Evolutionary conservation across 2,113 vertebrate genomes (phyloP).

Genomic region (Ceyx cyanopectus): DNA sequence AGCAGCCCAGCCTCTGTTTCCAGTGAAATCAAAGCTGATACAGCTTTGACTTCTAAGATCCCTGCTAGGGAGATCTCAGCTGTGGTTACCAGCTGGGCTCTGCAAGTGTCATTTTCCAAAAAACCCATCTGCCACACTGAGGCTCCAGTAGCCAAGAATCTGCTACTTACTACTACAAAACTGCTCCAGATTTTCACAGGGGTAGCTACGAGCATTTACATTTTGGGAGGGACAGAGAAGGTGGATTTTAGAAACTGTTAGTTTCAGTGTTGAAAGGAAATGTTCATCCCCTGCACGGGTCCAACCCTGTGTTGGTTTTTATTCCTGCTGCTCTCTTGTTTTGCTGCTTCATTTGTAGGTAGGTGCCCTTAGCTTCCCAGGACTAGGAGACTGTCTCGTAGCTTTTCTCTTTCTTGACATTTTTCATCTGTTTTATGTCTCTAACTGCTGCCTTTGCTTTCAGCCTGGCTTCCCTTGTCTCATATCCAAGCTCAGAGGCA

Average conservation of each 20-base stretch:
- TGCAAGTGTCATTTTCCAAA: constrained; percentile 63
- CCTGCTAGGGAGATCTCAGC: constrained; percentile 58
- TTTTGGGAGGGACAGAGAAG: constrained; percentile 63
- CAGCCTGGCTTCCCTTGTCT: not conserved
- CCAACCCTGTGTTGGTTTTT: not conserved
- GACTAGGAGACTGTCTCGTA: not conserved
- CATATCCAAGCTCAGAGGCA: not conserved
- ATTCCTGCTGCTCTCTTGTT: not conserved
- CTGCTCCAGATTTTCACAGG: constrained; percentile 54
- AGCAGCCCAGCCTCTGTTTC: constrained; percentile 36
- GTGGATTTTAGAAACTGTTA: constrained; percentile 59
- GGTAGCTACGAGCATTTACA: constrained; percentile 59
- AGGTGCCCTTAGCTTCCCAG: not conserved
- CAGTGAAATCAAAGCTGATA: constrained; percentile 30
- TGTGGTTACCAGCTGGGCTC: constrained; percentile 71
- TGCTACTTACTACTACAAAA: constrained; percentile 66
- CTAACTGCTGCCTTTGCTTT: not conserved
- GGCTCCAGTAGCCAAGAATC: constrained; percentile 70
- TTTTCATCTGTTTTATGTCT: not conserved
- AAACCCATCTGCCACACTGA: constrained; percentile 63
- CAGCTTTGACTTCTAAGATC: constrained; percentile 54
- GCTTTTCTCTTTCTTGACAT: not conserved
- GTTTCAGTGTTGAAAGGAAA: constrained; percentile 52
- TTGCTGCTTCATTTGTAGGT: not conserved
- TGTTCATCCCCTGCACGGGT: not conserved